Percentiles rank a stretch among this genome's conserved stretches.
These are phyloP conservation scores for Azemiops feae DNA, from an alignment of 2,113 vertebrate genomes.

Conservation along the genomic window DNA sequence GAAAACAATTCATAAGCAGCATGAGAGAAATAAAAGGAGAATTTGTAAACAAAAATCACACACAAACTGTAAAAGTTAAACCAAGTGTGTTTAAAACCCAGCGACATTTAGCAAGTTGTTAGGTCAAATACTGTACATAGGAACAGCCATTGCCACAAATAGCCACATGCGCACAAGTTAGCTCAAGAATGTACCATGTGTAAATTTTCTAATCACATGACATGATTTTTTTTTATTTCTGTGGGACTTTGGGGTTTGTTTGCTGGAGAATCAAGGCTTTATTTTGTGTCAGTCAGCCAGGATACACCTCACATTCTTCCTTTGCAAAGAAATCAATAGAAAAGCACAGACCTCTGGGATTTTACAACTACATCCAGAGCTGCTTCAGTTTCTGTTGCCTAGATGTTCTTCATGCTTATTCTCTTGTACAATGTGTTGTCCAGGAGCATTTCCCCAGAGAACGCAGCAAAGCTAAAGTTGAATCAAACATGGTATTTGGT, in stretches of 20 bases:
- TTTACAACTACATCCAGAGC: background rate
- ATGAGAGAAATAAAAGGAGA: background rate
- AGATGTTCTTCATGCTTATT: background rate
- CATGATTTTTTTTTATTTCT: background rate
- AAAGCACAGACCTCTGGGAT: background rate
- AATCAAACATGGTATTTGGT: background rate
- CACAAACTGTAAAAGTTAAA: background rate
- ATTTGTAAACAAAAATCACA: background rate
- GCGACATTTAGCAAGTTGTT: background rate
- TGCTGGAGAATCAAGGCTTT: background rate
- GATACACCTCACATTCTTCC: background rate
- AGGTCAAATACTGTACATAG: background rate
- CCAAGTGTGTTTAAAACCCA: background rate
- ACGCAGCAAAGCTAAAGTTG: background rate
- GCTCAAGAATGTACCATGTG: background rate
- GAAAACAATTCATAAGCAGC: background rate
- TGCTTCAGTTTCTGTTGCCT: background rate
- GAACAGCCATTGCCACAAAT: background rate
- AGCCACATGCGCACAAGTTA: background rate
- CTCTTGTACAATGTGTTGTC: background rate
- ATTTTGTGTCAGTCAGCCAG: background rate
- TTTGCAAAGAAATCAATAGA: constrained; percentile 9
- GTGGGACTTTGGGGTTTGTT: background rate
- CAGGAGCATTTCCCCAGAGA: background rate
- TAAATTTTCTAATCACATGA: background rate